These are phyloP conservation scores for Acrossocheilus wenchowensis DNA, from an alignment of 2,797 vertebrate genomes.

Conservation along the genomic window DNA sequence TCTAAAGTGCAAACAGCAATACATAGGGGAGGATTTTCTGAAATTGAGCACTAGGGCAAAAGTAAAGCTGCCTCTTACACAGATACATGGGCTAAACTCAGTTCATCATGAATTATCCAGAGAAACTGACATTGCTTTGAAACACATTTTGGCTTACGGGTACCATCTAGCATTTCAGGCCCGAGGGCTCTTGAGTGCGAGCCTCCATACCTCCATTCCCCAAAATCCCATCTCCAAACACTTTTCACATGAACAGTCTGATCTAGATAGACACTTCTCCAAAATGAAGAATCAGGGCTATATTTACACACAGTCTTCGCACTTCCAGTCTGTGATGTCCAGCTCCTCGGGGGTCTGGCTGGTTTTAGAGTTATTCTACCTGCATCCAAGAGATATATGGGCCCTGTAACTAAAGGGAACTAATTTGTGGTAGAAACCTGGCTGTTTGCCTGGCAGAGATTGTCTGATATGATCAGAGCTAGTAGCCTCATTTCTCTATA, in stretches of 20 bases:
- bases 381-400: not conserved
- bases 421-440: slow-evolving; percentile 7
- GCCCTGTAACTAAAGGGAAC: slow-evolving; percentile 5
- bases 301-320: not conserved
- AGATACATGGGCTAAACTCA: not conserved
- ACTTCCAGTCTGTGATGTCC: not conserved
- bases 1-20: slow-evolving; percentile 5
- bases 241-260: not conserved
- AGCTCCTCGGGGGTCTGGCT: slow-evolving; percentile 12
- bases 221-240: slow-evolving; percentile 25
- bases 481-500: slow-evolving; percentile 15
- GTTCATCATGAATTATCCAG: slow-evolving; percentile 45
- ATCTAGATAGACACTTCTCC: slow-evolving; percentile 11
- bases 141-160: slow-evolving; percentile 19
- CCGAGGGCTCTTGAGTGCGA: slow-evolving; percentile 11
- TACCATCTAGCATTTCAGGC: slow-evolving; percentile 20
- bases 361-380: slow-evolving; percentile 11
- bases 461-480: slow-evolving; percentile 24
- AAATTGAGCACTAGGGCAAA: slow-evolving; percentile 9
- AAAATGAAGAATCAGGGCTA: not conserved
- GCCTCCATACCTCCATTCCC: not conserved
- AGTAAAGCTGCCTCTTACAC: slow-evolving; percentile 10
- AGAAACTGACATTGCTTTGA: slow-evolving; percentile 29
- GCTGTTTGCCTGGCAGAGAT: slow-evolving; percentile 21
- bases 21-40: slow-evolving; percentile 13